A percentile compares a stretch with the other conserved stretches of the same genome.
These are phyloP conservation scores for Myopa testacea DNA, from an alignment of 2,888 invertebrate species.

Conservation along the genomic window DNA sequence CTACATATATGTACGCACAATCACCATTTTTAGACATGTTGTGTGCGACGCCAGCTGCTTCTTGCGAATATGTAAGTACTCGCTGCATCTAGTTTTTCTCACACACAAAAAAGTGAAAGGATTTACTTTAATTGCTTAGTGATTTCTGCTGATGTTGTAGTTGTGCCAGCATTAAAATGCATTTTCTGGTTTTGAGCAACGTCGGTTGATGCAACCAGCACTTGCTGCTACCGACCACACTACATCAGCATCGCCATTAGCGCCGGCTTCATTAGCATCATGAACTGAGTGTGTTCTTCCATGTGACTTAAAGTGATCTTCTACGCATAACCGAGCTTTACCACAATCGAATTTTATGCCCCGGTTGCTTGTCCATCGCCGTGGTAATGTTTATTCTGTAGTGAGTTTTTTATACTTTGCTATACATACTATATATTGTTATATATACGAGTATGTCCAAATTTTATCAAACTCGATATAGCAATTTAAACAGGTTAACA, in stretches of 20 bases:
- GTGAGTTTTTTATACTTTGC: too few relatives aligned
- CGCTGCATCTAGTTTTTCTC: conserved; percentile 27
- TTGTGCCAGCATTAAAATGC: conserved; percentile 32
- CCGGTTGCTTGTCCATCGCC: not conserved
- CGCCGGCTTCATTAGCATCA: not conserved
- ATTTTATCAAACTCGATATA: too few relatives aligned
- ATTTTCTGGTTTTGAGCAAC: conserved; percentile 32
- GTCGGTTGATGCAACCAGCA: not conserved
- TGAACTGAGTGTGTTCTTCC: not conserved
- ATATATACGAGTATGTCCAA: too few relatives aligned
- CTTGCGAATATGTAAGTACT: conserved; percentile 11
- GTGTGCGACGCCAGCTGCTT: conserved; percentile 14
- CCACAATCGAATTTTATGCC: not conserved
- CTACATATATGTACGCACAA: not conserved
- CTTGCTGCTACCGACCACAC: not conserved
- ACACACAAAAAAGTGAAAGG: conserved; percentile 44
- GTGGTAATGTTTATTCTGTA: too few relatives aligned
- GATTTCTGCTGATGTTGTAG: conserved; percentile 14
- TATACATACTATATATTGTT: too few relatives aligned
- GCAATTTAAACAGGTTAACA: too few relatives aligned
- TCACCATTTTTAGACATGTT: conserved; percentile 24
- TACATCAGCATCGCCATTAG: not conserved
- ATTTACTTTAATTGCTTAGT: conserved; percentile 22
- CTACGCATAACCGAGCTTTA: not conserved
- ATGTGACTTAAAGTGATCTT: not conserved